phyloP scores from a whole-genome alignment of 2,888 invertebrate genomes.

The Microplitis deprimator region DNA sequence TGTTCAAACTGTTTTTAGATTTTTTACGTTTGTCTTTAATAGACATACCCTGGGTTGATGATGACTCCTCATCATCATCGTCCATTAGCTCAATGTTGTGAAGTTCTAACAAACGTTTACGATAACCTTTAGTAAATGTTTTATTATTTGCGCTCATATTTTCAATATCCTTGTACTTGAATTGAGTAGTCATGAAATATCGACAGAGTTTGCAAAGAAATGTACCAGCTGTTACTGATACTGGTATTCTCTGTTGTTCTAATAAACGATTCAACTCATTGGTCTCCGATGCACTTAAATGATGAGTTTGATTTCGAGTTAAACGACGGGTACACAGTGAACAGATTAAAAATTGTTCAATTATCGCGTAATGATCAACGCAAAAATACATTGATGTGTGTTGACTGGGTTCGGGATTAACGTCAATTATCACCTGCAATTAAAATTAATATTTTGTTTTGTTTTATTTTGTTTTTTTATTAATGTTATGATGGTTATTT shows the following conservation, averaged over 20 bases:
- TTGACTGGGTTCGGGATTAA: conserved; percentile 70
- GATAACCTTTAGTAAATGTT: conserved; percentile 76
- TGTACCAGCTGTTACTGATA: conserved; percentile 78
- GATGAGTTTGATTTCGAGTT: conserved; percentile 84
- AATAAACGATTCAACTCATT: conserved; percentile 74
- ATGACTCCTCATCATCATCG: conserved; percentile 74
- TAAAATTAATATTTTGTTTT: conserved; percentile 1
- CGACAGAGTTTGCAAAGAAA: conserved; percentile 88
- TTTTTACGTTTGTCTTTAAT: conserved; percentile 59
- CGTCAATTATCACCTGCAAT: conserved; percentile 69
- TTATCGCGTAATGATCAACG: conserved; percentile 78
- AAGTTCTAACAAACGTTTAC: conserved; percentile 81
- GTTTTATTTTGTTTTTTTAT: conserved; percentile 21
- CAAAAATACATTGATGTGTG: conserved; percentile 71
- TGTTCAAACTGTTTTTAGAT: conserved; percentile 46
- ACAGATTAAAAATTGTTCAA: conserved; percentile 84
- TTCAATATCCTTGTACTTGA: conserved; percentile 74
- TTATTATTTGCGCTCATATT: conserved; percentile 72
- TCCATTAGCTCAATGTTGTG: conserved; percentile 81
- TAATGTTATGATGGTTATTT: background rate
- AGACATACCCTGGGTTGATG: conserved; percentile 50
- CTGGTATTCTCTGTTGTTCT: conserved; percentile 78
- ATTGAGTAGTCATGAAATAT: conserved; percentile 82
- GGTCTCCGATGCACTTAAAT: conserved; percentile 76
- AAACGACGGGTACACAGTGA: conserved; percentile 83